These are phyloP conservation scores for Pissodes strobi DNA, from an alignment of 1,140 invertebrate species.

Conservation along the genomic window DNA sequence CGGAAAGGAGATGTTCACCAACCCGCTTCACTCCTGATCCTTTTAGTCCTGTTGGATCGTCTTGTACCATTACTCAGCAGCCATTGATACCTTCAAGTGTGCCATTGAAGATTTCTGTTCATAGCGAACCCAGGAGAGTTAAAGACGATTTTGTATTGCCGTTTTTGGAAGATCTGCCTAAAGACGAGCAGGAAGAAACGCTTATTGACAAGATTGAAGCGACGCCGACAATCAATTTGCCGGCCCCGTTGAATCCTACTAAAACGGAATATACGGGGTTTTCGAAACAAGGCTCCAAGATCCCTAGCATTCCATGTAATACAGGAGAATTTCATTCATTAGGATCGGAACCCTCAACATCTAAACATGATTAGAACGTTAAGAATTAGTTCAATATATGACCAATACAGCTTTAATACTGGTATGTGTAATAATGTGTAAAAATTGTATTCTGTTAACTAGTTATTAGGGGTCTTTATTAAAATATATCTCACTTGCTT, in stretches of 20 bases:
- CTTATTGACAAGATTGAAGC: conserved; percentile 65
- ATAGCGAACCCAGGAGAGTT: conserved; percentile 9
- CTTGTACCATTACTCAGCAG: conserved; percentile 44
- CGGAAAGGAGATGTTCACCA: conserved; percentile 44
- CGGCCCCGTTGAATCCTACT: conserved; percentile 63
- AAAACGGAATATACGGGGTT: conserved; percentile 68
- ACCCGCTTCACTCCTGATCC: conserved; percentile 52
- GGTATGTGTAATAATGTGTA: too few species aligned
- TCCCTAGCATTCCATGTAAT: conserved; percentile 74
- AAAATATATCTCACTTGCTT: too few species aligned
- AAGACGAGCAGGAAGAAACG: conserved; percentile 58
- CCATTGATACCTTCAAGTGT: conserved; percentile 44
- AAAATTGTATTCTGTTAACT: too few species aligned
- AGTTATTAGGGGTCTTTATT: too few species aligned
- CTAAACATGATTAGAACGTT: conserved; percentile 11
- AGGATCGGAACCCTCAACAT: conserved; percentile 7
- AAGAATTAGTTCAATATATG: too few species aligned
- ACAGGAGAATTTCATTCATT: conserved; percentile 61
- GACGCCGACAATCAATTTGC: conserved; percentile 62
- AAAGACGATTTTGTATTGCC: conserved; percentile 57
- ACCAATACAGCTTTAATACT: too few species aligned
- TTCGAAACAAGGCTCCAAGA: conserved; percentile 68
- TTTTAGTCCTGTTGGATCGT: conserved; percentile 52
- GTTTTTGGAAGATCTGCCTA: conserved; percentile 51
- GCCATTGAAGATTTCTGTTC: conserved; percentile 14